Percentiles rank a stretch among this genome's conserved stretches.
Conservation (phyloP, 2,888 invertebrate species). For the Zygaena filipendulae region DNA sequence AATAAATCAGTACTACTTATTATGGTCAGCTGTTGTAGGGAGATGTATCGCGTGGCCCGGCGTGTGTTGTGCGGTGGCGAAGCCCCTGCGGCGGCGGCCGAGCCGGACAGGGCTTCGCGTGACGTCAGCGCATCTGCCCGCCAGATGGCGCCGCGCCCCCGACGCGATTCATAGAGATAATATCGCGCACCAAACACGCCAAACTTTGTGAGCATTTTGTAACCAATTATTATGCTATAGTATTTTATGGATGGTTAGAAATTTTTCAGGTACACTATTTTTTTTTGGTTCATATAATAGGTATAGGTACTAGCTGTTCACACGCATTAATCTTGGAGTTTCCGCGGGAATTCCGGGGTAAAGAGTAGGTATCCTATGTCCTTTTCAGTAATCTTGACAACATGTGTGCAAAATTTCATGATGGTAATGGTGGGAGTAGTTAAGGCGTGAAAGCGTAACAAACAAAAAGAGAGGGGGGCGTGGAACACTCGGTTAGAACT, state of each 20-base stretch:
- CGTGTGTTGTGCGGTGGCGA: slow-evolving; percentile 46
- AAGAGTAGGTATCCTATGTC: no score
- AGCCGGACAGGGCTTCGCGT: slow-evolving; percentile 52
- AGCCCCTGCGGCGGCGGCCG: slow-evolving; percentile 28
- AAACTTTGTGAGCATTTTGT: slow-evolving; percentile 15
- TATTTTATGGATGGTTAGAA: no score
- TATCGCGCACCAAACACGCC: slow-evolving; percentile 46
- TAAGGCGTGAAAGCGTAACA: no score
- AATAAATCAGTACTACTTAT: slow-evolving; percentile 58
- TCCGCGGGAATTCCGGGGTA: no score
- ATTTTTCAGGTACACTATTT: no score
- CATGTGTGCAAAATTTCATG: no score
- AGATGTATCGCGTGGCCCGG: slow-evolving; percentile 28
- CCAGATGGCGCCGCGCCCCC: slow-evolving; percentile 58
- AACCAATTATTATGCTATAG: not conserved
- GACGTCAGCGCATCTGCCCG: slow-evolving; percentile 65
- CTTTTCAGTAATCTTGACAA: no score
- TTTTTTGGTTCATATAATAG: slow-evolving; percentile 1
- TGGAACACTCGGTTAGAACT: no score
- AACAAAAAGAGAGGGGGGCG: no score
- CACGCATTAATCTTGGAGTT: no score
- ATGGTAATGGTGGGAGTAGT: no score
- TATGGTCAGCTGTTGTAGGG: slow-evolving; percentile 45
- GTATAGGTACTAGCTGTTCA: no score
- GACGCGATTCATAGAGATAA: slow-evolving; percentile 38